Evolutionary conservation across 2,888 invertebrate genomes (phyloP), one percentile per base, ranked within the genome.

Genomic region (Dione juno): DNA sequence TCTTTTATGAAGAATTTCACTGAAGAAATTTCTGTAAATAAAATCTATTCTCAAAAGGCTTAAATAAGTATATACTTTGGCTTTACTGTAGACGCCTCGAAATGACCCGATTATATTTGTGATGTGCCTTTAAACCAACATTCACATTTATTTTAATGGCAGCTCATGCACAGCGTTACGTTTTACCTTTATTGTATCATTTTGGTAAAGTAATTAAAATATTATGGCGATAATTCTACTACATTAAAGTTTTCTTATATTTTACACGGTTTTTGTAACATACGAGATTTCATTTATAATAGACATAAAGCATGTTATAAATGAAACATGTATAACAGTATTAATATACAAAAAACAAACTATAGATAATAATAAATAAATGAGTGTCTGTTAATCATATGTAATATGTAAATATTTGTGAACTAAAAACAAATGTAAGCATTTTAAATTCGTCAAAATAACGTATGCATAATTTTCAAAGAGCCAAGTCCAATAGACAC

Each of bases 91-190:
- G 58, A 59, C 70, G 66, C 68, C 65, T 70, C 70, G 79, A 80
- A 81, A 82, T 81, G 81, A 80, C 77, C 79, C 73, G 76, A 77
- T 77, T 76, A 77, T 77, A 78, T 76, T 74, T 77, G 71, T 73
- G 77, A 77, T 78, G 78, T 73, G 73, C 69, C 70, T 73, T 66
- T 70, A 72, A 74, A 64, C 58, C 64, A 65, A 54, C 50, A 48
- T 61, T 16, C 68, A 72, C 74, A 69, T 70, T 76, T 76, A 74
- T 71, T 77, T 82, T 85, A 83, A 85, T 83, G 81, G 82, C 79
- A 79, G 78, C 78, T 81, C 79, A 82, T 79, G 79, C 76, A 79
- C 78, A 77, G 74, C 72, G 41, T 21, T 59, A 41, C 21, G n/a
- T 45, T 45, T 21, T 59, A 41, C 21, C 14, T 45, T 45, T 45